phyloP scores from a whole-genome alignment of 1,140 invertebrate genomes.

The Bombyx mori region ASM3026992v2 NC_085135.1:10682001-10682500 shows the following conservation, averaged over 20 bases:
- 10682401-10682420: conserved; percentile 3
- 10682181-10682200: conserved; percentile 11
- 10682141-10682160: conserved; percentile 3
- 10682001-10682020: conserved; percentile 15
- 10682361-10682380: conserved; percentile 2
- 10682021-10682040: conserved; percentile 11
- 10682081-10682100: conserved; percentile 16
- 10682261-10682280: conserved; percentile 8
- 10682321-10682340: conserved; percentile 7
- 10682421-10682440: conserved; percentile 16
- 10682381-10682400: conserved; percentile 1
- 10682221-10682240: conserved; percentile 11
- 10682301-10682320: conserved; percentile 9
- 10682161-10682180: conserved; percentile 9
- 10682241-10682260: conserved; percentile 4
- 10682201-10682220: conserved; percentile 11
- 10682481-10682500: conserved; percentile 10
- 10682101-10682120: conserved; percentile 9
- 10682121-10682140: conserved; percentile 4
- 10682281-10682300: conserved; percentile 6
- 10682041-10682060: conserved; percentile 16
- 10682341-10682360: conserved; percentile 7
- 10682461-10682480: conserved; percentile 10
- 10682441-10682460: conserved; percentile 4
- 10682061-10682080: conserved; percentile 11